Conservation (phyloP, 2,888 invertebrate species). For the Yponomeuta cagnagella region DNA sequence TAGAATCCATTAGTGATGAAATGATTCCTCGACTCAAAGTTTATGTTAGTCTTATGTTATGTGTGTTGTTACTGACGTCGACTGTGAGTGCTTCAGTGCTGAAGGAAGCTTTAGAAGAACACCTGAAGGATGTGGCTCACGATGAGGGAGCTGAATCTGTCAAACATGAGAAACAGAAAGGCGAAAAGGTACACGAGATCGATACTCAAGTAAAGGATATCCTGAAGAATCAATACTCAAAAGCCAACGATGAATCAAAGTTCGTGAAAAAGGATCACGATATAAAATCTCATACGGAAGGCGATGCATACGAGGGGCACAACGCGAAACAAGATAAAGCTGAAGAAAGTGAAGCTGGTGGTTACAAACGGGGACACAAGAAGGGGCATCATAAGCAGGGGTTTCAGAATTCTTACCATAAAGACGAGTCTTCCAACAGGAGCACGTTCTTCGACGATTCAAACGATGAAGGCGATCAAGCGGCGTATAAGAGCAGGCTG, state of each 20-base stretch:
- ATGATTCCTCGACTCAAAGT: constrained; percentile 49
- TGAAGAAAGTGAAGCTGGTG: constrained; percentile 57
- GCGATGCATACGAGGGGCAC: constrained; percentile 61
- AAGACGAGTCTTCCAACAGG: constrained; percentile 82
- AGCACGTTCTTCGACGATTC: constrained; percentile 81
- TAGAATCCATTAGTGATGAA: constrained; percentile 34
- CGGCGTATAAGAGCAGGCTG: constrained; percentile 56
- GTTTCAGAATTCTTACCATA: constrained; percentile 81
- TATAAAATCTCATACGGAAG: constrained; percentile 59
- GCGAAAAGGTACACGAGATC: constrained; percentile 62
- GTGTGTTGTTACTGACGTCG: constrained; percentile 43
- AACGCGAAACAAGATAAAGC: constrained; percentile 59
- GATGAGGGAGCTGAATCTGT: constrained; percentile 57
- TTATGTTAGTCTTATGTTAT: constrained; percentile 36
- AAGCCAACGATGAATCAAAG: constrained; percentile 63
- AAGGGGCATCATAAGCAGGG: constrained; percentile 83
- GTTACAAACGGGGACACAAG: constrained; percentile 73
- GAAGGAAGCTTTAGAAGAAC: constrained; percentile 67
- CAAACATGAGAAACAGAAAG: constrained; percentile 62
- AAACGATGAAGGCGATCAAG: constrained; percentile 65
- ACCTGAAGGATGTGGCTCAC: constrained; percentile 61
- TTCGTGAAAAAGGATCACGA: constrained; percentile 67
- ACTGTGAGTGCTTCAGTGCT: constrained; percentile 46
- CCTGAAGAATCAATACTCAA: constrained; percentile 61
- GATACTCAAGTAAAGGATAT: constrained; percentile 58